Percentiles rank a stretch among this genome's conserved stretches.
phyloP scores from a whole-genome alignment of 2,113 vertebrate genomes.

The Elaphurus davidianus region DNA sequence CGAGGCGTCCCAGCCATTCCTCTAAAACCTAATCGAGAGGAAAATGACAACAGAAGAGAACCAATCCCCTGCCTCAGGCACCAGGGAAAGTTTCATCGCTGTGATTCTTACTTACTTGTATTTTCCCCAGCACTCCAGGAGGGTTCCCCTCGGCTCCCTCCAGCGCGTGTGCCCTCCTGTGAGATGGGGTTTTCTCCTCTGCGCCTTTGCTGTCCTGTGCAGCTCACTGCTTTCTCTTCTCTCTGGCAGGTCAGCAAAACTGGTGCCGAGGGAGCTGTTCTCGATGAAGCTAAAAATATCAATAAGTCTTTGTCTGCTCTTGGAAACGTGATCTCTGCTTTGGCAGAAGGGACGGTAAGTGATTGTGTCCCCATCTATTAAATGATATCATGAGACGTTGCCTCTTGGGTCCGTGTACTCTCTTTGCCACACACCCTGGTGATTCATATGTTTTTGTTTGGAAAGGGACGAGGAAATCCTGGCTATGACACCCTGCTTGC shows the following conservation, averaged over 20 bases:
- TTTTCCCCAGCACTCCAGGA: not conserved
- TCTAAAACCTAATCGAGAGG: conserved; percentile 67
- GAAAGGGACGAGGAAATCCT: not conserved
- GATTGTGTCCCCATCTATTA: conserved; percentile 45
- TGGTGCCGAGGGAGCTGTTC: conserved; percentile 94
- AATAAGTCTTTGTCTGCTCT: conserved; percentile 98
- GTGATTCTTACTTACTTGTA: conserved; percentile 23
- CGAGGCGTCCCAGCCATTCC: conserved; percentile 32
- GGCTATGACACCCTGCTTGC: not conserved
- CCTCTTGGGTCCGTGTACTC: not conserved
- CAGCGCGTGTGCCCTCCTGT: not conserved
- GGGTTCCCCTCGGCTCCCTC: not conserved
- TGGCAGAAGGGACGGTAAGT: conserved; percentile 95
- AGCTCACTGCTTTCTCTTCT: conserved; percentile 59
- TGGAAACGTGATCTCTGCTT: conserved; percentile 96
- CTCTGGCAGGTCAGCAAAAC: conserved; percentile 96
- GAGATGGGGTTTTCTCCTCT: not conserved
- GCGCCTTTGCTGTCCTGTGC: not conserved
- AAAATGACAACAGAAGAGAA: conserved; percentile 55
- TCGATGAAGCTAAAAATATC: conserved; percentile 99
- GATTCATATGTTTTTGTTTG: not conserved
- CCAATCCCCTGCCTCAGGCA: not conserved
- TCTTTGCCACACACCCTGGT: not conserved
- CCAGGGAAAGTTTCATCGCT: not conserved
- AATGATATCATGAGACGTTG: not conserved